phyloP scores from a whole-genome alignment of 2,888 invertebrate species.

The Lumbricus terrestris region DNA sequence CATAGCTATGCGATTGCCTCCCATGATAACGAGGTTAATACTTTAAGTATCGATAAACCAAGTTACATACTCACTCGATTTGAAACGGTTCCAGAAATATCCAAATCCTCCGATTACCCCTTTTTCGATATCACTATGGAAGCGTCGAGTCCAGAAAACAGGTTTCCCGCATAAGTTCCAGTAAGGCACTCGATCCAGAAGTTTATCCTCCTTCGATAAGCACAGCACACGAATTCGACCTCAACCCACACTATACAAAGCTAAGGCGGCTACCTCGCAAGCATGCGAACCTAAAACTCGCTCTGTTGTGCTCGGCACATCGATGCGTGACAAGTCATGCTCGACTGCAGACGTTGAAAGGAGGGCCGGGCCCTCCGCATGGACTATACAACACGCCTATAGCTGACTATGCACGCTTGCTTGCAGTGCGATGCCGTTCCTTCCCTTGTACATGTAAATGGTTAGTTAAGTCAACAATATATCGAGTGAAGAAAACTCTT shows the following conservation, averaged over 20 bases:
- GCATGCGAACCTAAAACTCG: neutral
- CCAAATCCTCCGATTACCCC: neutral
- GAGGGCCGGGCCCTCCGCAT: neutral
- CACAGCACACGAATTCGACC: neutral
- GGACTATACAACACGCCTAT: neutral
- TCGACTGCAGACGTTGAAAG: neutral
- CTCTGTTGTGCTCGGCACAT: neutral
- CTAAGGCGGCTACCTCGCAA: neutral
- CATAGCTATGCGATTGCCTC: neutral
- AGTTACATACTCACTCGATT: neutral
- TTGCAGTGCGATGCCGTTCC: neutral
- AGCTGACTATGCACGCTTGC: neutral
- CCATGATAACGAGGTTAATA: neutral
- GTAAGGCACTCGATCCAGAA: neutral
- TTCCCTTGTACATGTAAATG: neutral
- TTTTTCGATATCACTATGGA: neutral
- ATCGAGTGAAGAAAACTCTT: neutral
- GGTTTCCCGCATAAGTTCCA: neutral
- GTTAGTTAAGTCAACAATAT: neutral
- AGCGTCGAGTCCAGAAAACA: neutral
- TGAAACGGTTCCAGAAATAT: neutral
- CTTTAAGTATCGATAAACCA: neutral
- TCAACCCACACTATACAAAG: neutral
- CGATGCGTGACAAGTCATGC: neutral
- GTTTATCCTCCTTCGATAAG: neutral